Evolutionary conservation across 2,113 vertebrate species (phyloP).

Genomic region (Corydoras maculifer): DNA sequence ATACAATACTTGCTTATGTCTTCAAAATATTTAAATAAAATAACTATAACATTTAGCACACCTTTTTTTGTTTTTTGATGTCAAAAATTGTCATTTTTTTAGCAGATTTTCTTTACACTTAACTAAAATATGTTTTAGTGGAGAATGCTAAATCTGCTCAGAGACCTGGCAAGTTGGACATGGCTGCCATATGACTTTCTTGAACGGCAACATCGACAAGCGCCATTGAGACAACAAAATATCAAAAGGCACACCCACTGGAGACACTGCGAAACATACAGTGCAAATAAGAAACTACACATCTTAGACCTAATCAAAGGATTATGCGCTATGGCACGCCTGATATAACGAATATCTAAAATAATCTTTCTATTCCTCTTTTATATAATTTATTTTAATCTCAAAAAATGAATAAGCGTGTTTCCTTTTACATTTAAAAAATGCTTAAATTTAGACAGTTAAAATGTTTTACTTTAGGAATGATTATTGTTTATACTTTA

Average conservation of each 20-base stretch:
- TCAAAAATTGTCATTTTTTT: too few relatives aligned
- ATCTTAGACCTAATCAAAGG: neutral
- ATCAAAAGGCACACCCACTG: conserved; percentile 41
- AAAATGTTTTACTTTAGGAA: too few relatives aligned
- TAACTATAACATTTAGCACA: neutral
- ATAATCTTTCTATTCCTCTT: too few relatives aligned
- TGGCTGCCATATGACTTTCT: conserved; percentile 41
- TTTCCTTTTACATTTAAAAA: too few relatives aligned
- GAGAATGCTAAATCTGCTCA: conserved; percentile 12
- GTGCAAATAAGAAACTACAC: conserved; percentile 1
- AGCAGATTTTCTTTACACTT: too few relatives aligned
- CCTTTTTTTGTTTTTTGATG: too few relatives aligned
- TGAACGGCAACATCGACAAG: conserved; percentile 25
- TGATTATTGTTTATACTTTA: too few relatives aligned
- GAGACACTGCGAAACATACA: conserved; percentile 35
- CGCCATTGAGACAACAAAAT: conserved; percentile 38
- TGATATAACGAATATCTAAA: too few relatives aligned
- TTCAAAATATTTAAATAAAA: too few relatives aligned
- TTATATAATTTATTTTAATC: too few relatives aligned
- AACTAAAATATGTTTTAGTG: neutral
- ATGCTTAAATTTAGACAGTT: too few relatives aligned
- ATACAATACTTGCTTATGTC: neutral
- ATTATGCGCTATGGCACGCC: neutral
- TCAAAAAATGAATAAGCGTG: too few relatives aligned
- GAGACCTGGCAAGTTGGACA: conserved; percentile 48